A percentile compares a stretch with the other conserved stretches of the same genome.
Conservation (phyloP, 2,113 vertebrate species). For the Thalassoma bifasciatum region DNA sequence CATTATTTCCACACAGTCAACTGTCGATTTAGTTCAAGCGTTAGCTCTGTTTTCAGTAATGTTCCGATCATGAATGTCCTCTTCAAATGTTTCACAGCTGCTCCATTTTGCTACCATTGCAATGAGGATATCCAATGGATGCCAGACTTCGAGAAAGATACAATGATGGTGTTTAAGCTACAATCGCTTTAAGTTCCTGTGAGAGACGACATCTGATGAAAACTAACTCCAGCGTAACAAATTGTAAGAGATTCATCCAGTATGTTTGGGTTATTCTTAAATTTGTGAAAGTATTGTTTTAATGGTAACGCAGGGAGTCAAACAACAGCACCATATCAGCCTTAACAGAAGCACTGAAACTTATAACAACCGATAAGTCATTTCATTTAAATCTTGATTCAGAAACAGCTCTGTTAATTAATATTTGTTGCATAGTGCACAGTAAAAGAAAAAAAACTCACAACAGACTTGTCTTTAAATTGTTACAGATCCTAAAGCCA, state of each 20-base stretch:
- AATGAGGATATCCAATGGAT: conserved; percentile 26
- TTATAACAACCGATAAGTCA: no score
- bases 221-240: conserved; percentile 71
- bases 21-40: not conserved
- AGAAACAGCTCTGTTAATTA: no score
- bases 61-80: not conserved
- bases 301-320: not conserved
- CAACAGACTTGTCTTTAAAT: no score
- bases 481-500: no score
- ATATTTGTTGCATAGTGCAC: no score
- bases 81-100: not conserved
- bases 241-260: conserved; percentile 50
- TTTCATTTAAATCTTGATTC: no score
- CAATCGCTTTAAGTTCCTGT: conserved; percentile 55
- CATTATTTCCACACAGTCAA: conserved; percentile 25
- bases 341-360: no score
- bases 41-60: conserved; percentile 4
- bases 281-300: not conserved
- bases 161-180: conserved; percentile 61
- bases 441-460: no score
- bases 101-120: conserved; percentile 3
- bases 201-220: conserved; percentile 75
- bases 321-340: not conserved
- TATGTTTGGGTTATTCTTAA: accelerated
- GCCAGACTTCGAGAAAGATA: conserved; percentile 31